phyloP scores from a whole-genome alignment of 2,797 vertebrate species.

The Tapirus indicus region DNA sequence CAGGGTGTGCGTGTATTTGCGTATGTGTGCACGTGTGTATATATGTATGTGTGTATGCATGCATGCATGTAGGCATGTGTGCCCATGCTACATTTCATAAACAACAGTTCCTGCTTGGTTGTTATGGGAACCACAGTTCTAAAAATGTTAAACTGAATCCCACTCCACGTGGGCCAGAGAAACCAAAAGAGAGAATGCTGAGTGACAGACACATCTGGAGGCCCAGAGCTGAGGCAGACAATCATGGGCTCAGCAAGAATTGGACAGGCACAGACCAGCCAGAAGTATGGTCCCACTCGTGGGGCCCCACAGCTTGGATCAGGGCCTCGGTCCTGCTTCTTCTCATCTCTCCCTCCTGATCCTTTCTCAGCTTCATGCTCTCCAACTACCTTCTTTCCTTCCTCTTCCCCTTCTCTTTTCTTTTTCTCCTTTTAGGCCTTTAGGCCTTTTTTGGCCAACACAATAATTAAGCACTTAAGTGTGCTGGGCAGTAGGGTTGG shows the following conservation, averaged over 20 bases:
- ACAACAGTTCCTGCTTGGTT: constrained; percentile 81
- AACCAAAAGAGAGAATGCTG: constrained; percentile 24
- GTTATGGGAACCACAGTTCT: constrained; percentile 84
- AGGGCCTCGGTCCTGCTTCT: background rate
- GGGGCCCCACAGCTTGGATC: too few species aligned
- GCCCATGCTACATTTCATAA: constrained; percentile 71
- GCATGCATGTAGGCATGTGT: constrained; percentile 41
- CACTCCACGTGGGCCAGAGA: constrained; percentile 74
- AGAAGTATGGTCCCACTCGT: background rate
- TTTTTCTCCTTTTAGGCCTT: background rate
- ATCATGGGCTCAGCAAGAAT: background rate
- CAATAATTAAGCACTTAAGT: background rate
- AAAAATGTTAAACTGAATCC: constrained; percentile 80
- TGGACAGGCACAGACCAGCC: background rate
- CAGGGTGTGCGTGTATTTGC: background rate
- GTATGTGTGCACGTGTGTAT: background rate
- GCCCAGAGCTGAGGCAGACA: constrained; percentile 37
- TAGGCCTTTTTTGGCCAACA: background rate
- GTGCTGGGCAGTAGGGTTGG: background rate
- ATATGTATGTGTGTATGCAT: background rate
- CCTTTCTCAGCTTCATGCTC: background rate
- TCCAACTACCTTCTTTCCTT: background rate
- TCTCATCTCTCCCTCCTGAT: background rate
- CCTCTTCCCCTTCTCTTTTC: background rate
- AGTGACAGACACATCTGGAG: constrained; percentile 50